phyloP scores from a whole-genome alignment of 1,140 invertebrate genomes.

The Heliconius hermathena region DNA sequence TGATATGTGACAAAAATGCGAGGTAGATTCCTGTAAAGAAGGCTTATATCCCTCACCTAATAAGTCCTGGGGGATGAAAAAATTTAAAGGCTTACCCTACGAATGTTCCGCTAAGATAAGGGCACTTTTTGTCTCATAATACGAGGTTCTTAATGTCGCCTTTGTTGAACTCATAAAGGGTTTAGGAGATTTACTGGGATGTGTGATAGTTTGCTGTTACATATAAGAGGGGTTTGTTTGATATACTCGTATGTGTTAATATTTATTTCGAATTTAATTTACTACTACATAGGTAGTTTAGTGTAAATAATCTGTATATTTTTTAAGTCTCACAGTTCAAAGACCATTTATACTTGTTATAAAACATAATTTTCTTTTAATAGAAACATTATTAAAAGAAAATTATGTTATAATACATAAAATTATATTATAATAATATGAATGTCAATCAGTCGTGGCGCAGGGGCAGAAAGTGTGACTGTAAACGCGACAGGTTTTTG shows the following conservation, averaged over 20 bases:
- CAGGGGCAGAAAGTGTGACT: too few relatives aligned
- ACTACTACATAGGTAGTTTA: too few relatives aligned
- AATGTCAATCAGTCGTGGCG: too few relatives aligned
- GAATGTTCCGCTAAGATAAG: slow-evolving; percentile 14
- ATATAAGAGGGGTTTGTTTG: background rate
- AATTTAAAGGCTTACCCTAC: slow-evolving; percentile 8
- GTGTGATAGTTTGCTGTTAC: background rate
- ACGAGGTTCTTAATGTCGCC: slow-evolving; percentile 3
- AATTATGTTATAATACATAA: too few relatives aligned
- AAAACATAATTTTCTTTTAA: too few relatives aligned
- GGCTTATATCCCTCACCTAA: slow-evolving; percentile 5
- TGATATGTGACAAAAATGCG: too few relatives aligned
- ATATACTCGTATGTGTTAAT: background rate
- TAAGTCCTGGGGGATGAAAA: background rate
- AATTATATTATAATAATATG: too few relatives aligned
- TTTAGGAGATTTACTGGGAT: slow-evolving; percentile 6
- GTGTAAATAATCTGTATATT: too few relatives aligned
- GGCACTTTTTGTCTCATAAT: slow-evolving; percentile 15
- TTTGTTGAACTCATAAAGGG: slow-evolving; percentile 14
- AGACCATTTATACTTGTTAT: too few relatives aligned
- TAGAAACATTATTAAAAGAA: too few relatives aligned
- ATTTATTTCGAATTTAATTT: background rate
- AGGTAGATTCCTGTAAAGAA: slow-evolving; percentile 1
- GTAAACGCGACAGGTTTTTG: too few relatives aligned
- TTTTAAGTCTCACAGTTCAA: too few relatives aligned